A percentile compares a stretch with the other conserved stretches of the same genome.
These are phyloP conservation scores for Apoda limacodes DNA, from an alignment of 2,888 invertebrate species.

Conservation along the genomic window DNA sequence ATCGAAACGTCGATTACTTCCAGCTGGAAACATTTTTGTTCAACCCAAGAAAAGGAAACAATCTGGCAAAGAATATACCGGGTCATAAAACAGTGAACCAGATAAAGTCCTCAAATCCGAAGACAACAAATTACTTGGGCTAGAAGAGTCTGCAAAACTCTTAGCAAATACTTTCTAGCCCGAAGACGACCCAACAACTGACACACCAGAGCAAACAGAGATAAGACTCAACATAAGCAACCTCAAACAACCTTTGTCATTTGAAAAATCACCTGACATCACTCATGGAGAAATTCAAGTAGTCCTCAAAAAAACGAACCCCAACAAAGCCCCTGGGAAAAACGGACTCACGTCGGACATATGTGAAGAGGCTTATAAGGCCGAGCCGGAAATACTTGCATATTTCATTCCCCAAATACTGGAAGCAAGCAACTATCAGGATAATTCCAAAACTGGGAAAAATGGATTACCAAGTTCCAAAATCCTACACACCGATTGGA, in stretches of 20 bases:
- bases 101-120: neutral
- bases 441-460: too few relatives aligned
- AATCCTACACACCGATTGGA: too few relatives aligned
- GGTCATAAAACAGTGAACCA: neutral
- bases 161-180: constrained; percentile 8
- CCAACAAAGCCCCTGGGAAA: constrained; percentile 8
- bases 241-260: neutral
- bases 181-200: neutral
- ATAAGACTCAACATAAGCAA: neutral
- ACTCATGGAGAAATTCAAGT: neutral
- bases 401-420: too few relatives aligned
- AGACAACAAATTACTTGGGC: neutral
- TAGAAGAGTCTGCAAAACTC: constrained; percentile 1
- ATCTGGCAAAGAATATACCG: constrained; percentile 6
- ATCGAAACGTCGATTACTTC: neutral
- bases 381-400: neutral
- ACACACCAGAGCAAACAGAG: neutral
- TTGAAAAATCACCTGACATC: neutral
- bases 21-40: constrained; percentile 7
- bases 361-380: neutral
- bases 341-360: constrained; percentile 9
- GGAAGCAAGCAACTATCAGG: too few relatives aligned
- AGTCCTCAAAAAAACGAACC: neutral
- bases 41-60: constrained; percentile 1
- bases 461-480: too few relatives aligned